A percentile compares a stretch with the other conserved stretches of the same genome.
These are phyloP conservation scores for Ciconia nigra DNA, from an alignment of 2,797 vertebrate species.

Conservation along the genomic window DNA sequence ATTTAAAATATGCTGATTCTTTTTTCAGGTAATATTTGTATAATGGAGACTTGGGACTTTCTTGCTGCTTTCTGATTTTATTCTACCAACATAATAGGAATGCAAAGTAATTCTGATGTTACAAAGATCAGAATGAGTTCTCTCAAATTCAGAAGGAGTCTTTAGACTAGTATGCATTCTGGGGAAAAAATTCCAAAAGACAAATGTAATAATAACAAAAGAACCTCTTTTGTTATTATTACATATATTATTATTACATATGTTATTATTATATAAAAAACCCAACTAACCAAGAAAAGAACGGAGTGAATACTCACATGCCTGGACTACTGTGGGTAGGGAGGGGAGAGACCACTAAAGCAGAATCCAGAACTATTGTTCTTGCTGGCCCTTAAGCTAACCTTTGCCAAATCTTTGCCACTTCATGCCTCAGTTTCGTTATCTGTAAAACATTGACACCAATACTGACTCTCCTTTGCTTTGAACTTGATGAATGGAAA, in stretches of 20 bases:
- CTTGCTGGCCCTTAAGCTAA: background rate
- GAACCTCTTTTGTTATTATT: no score
- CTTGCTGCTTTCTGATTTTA: background rate
- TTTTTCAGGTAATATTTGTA: background rate
- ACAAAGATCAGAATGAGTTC: background rate
- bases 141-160: background rate
- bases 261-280: no score
- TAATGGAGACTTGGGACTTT: background rate
- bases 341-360: background rate
- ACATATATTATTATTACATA: no score
- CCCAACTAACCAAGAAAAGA: background rate
- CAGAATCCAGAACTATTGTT: background rate
- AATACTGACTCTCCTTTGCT: background rate
- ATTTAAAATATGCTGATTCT: background rate
- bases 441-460: background rate
- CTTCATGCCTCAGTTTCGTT: background rate
- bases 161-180: background rate
- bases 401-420: background rate
- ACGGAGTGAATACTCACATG: background rate
- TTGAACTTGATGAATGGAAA: background rate
- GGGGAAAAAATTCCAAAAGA: background rate
- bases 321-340: background rate
- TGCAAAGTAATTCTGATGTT: background rate
- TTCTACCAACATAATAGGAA: background rate
- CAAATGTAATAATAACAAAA: background rate